Percentiles rank a stretch among this genome's conserved stretches.
phyloP scores from a whole-genome alignment of 2,797 vertebrate species.

The Poeciliopsis turneri region DNA sequence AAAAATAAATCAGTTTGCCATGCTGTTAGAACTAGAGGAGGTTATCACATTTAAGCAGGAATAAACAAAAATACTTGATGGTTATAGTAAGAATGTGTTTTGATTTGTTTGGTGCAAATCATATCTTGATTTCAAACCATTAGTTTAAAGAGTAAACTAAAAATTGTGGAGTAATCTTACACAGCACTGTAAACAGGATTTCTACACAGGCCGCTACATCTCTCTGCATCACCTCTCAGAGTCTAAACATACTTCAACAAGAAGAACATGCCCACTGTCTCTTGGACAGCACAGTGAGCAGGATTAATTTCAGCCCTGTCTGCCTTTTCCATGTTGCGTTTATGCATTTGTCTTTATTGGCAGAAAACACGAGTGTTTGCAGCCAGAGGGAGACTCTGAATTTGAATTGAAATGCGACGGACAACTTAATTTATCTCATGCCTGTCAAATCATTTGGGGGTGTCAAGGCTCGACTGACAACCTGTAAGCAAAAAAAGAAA shows the following conservation, averaged over 20 bases:
- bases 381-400: constrained; percentile 36
- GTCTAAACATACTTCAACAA: constrained; percentile 59
- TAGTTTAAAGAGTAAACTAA: background rate
- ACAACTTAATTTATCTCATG: constrained; percentile 57
- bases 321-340: constrained; percentile 22
- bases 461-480: constrained; percentile 33
- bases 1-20: background rate
- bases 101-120: background rate
- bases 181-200: constrained; percentile 54
- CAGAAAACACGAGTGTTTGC: constrained; percentile 25
- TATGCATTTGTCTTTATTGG: constrained; percentile 35
- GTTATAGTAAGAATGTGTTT: background rate
- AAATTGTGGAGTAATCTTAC: background rate
- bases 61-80: background rate
- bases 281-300: constrained; percentile 25
- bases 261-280: constrained; percentile 57
- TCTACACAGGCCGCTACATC: constrained; percentile 63
- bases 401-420: constrained; percentile 52
- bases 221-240: constrained; percentile 51
- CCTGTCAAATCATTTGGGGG: constrained; percentile 52
- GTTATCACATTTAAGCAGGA: background rate
- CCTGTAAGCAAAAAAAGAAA: constrained; percentile 27
- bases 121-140: background rate
- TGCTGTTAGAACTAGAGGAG: background rate
- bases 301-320: constrained; percentile 44